A percentile compares a stretch with the other conserved stretches of the same genome.
Conservation (phyloP, 2,113 vertebrate genomes). For the Paracanthobrama guichenoti region DNA sequence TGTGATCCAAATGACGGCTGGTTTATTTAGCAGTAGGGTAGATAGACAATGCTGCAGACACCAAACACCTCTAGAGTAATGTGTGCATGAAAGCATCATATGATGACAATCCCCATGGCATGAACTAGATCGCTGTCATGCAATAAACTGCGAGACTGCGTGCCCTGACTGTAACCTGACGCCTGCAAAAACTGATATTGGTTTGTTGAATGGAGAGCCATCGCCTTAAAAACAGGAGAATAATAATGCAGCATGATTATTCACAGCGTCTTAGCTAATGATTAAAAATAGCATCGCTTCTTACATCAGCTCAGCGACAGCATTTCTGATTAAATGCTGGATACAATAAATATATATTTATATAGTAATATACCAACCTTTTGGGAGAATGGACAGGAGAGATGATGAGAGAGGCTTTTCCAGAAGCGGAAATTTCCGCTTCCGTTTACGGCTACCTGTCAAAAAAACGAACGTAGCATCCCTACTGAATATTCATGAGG, state of each 20-base stretch:
- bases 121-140: neutral
- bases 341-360: neutral
- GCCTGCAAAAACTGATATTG: slow-evolving; percentile 27
- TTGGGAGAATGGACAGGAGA: slow-evolving; percentile 17
- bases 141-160: neutral
- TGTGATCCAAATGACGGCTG: neutral
- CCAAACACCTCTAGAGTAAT: neutral
- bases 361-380: slow-evolving; percentile 50
- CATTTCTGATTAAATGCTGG: neutral
- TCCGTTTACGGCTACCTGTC: slow-evolving; percentile 54
- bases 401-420: slow-evolving; percentile 44
- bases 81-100: neutral
- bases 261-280: neutral
- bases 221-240: slow-evolving; percentile 7
- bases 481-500: slow-evolving; percentile 38
- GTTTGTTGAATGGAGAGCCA: slow-evolving; percentile 13
- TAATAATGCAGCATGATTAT: neutral
- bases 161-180: slow-evolving; percentile 26
- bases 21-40: neutral
- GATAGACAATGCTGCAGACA: neutral
- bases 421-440: slow-evolving; percentile 53
- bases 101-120: neutral
- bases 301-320: neutral
- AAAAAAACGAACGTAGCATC: neutral
- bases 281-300: slow-evolving; percentile 2